Evolutionary conservation across 2,888 invertebrate species (phyloP).

Genomic region (Norana najaformis): DNA sequence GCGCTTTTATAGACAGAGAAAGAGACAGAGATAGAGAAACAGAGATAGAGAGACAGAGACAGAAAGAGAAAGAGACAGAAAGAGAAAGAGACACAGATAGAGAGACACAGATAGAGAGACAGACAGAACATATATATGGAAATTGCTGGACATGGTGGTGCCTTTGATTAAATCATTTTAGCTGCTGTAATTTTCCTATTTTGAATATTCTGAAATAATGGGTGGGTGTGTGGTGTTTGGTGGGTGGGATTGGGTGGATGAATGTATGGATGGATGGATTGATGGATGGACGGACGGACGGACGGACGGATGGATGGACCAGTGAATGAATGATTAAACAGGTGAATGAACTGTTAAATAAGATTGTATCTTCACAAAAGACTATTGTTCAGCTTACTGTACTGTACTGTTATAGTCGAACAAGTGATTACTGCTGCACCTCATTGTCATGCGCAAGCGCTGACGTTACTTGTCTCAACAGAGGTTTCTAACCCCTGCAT

Average conservation of each 20-base stretch:
- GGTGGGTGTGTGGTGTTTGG: not conserved
- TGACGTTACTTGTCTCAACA: not conserved
- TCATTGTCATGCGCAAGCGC: not conserved
- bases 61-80: too few relatives aligned
- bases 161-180: too few relatives aligned
- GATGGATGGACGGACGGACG: not conserved
- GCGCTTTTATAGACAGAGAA: too few relatives aligned
- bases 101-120: too few relatives aligned
- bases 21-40: too few relatives aligned
- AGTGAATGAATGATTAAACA: not conserved
- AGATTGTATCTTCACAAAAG: not conserved
- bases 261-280: not conserved
- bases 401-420: not conserved
- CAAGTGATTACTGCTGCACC: not conserved
- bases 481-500: not conserved
- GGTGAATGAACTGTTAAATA: not conserved
- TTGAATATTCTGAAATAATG: not conserved
- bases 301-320: not conserved
- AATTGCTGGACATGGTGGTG: too few relatives aligned
- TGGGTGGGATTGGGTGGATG: not conserved
- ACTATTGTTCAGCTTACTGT: not conserved
- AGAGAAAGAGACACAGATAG: too few relatives aligned
- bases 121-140: too few relatives aligned
- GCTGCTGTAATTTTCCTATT: too few relatives aligned
- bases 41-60: too few relatives aligned